A percentile compares a stretch with the other conserved stretches of the same genome.
phyloP scores from a whole-genome alignment of 2,113 vertebrate genomes.

The Lates calcarifer region DNA sequence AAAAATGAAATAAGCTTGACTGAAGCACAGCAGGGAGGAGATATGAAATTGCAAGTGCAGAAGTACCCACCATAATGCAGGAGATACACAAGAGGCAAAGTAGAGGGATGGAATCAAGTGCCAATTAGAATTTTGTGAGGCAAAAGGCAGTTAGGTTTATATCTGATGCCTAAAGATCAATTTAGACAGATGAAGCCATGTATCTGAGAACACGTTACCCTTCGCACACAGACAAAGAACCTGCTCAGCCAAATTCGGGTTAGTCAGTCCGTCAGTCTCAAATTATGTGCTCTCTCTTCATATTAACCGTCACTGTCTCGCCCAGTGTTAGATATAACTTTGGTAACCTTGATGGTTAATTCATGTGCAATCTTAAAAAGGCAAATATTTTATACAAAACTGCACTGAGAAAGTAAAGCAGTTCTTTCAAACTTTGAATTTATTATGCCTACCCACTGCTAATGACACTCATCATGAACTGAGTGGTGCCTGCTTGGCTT shows the following conservation, averaged over 20 bases:
- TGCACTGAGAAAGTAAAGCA: slow-evolving; percentile 1
- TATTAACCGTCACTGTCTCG: not conserved
- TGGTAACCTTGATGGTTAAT: slow-evolving; percentile 32
- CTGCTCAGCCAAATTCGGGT: slow-evolving; percentile 30
- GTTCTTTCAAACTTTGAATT: slow-evolving; percentile 9
- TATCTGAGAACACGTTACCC: not conserved
- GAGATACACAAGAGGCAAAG: slow-evolving; percentile 18
- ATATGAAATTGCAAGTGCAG: slow-evolving; percentile 31
- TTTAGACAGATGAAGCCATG: slow-evolving; percentile 22
- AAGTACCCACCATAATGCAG: slow-evolving; percentile 23
- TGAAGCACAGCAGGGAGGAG: not conserved
- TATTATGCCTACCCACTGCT: slow-evolving; percentile 10
- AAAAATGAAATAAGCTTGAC: not conserved
- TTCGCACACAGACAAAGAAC: slow-evolving; percentile 3
- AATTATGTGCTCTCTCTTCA: slow-evolving; percentile 14
- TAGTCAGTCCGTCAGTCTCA: slow-evolving; percentile 16
- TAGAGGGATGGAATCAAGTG: slow-evolving; percentile 4
- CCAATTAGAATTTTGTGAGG: not conserved
- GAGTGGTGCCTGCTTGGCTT: not conserved
- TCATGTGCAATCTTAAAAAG: slow-evolving; percentile 43
- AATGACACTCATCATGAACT: slow-evolving; percentile 17
- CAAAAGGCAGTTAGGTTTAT: slow-evolving; percentile 21
- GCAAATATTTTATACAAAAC: slow-evolving; percentile 29
- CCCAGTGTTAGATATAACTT: slow-evolving; percentile 10
- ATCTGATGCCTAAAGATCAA: slow-evolving; percentile 5